A percentile compares a stretch with the other conserved stretches of the same genome.
Conservation (phyloP, 92 coral and sea anemone species). For the Umimayanthus chanpuru region DNA sequence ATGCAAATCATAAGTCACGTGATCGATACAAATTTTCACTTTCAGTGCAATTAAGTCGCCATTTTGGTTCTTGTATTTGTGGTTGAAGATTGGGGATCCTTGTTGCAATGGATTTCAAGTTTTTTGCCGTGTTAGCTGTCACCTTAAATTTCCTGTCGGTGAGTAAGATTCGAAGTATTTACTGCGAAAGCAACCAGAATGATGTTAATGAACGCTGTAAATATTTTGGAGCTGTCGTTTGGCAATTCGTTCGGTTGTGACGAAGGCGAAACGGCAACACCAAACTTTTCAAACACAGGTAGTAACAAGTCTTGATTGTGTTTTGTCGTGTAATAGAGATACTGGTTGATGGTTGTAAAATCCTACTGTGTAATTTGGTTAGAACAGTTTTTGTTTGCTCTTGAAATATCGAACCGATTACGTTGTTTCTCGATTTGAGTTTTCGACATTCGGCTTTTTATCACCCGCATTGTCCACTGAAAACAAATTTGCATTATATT, state of each 20-base stretch:
- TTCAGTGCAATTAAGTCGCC: slow-evolving; percentile 4
- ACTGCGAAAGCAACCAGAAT: background rate
- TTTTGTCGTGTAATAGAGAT: background rate
- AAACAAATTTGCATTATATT: slow-evolving; percentile 9
- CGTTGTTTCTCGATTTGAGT: background rate
- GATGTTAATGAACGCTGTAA: background rate
- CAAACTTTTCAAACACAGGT: background rate
- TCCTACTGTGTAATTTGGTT: background rate
- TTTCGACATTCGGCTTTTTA: background rate
- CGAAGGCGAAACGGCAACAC: background rate
- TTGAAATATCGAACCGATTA: background rate
- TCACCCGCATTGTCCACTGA: background rate
- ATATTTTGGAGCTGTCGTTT: background rate
- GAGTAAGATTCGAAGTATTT: slow-evolving; percentile 33
- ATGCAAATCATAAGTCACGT: slow-evolving; percentile 24
- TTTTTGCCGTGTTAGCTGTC: slow-evolving; percentile 31
- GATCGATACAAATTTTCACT: slow-evolving; percentile 9
- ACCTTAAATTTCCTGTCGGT: slow-evolving; percentile 46
- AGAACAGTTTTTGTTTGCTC: background rate
- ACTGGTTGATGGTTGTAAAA: background rate
- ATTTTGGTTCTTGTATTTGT: slow-evolving; percentile 19
- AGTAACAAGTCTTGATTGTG: background rate
- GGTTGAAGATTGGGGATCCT: background rate
- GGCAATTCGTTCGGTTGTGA: slow-evolving; percentile 2
- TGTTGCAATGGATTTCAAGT: slow-evolving; percentile 49